A percentile compares a stretch with the other conserved stretches of the same genome.
Conservation (phyloP, 2,113 vertebrate species). For the Catharus fuscescens region DNA sequence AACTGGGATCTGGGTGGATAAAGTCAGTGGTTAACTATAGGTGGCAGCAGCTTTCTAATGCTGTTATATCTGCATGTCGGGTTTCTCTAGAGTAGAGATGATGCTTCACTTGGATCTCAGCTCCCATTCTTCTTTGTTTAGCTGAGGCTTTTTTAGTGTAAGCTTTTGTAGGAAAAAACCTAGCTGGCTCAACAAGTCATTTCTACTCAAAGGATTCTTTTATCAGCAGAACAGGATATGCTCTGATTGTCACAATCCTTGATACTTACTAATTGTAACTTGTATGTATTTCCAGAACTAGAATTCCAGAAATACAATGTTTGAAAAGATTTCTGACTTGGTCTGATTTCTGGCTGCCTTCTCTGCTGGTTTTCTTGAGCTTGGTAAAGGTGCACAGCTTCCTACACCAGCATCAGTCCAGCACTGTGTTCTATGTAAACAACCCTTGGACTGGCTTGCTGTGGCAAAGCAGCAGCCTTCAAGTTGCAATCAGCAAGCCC, state of each 20-base stretch:
- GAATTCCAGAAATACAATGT: background rate
- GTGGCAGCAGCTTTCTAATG: slow-evolving; percentile 47
- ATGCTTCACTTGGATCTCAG: background rate
- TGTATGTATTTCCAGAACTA: background rate
- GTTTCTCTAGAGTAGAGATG: background rate
- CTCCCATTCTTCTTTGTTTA: background rate
- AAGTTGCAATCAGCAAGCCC: background rate
- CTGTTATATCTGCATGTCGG: background rate
- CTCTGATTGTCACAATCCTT: background rate
- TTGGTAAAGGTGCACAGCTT: background rate
- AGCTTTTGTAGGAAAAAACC: background rate
- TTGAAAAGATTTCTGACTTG: background rate
- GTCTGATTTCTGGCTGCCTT: background rate
- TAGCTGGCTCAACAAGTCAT: background rate
- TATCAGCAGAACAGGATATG: background rate
- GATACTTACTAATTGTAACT: background rate
- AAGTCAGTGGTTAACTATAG: background rate
- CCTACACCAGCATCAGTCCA: background rate
- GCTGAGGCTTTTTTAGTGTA: background rate
- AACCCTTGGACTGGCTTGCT: background rate
- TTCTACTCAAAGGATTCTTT: background rate
- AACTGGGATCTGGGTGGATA: background rate
- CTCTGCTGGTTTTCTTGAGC: background rate
- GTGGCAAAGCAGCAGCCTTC: background rate
- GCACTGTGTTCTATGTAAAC: background rate